These are phyloP conservation scores for Shargacucullia verbasci DNA, from an alignment of 2,888 invertebrate species.

Conservation along the genomic window DNA sequence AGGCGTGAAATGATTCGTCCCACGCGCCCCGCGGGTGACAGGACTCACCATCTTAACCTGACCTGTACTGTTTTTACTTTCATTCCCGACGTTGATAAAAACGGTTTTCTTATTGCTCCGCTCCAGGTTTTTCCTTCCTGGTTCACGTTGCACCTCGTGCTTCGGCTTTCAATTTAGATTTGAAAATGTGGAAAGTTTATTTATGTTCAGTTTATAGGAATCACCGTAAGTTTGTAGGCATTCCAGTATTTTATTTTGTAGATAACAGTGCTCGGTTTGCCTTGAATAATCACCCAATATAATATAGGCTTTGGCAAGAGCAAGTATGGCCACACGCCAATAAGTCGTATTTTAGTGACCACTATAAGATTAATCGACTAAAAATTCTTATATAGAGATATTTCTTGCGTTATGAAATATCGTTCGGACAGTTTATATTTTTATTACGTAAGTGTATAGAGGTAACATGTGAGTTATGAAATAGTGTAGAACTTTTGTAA, in stretches of 20 bases:
- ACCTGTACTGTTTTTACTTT: conserved; percentile 70
- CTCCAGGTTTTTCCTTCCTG: conserved; percentile 51
- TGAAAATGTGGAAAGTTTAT: conserved; percentile 70
- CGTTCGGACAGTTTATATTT: conserved; percentile 5
- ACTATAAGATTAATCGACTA: conserved; percentile 44
- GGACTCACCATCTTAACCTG: conserved; percentile 67
- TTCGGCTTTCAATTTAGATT: conserved; percentile 70
- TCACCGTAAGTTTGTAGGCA: conserved; percentile 35
- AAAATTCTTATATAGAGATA: conserved; percentile 38
- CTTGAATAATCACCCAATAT: conserved; percentile 30
- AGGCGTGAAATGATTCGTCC: conserved; percentile 85
- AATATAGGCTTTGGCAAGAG: conserved; percentile 52
- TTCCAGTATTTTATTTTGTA: conserved; percentile 20
- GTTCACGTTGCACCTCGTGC: conserved; percentile 54
- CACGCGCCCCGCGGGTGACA: conserved; percentile 64
- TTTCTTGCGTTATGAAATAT: conserved; percentile 23
- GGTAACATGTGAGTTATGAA: no score
- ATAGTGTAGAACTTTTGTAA: no score
- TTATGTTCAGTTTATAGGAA: conserved; percentile 53
- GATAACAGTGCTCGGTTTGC: conserved; percentile 5
- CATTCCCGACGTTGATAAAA: conserved; percentile 42
- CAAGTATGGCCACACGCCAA: conserved; percentile 53
- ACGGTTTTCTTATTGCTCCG: conserved; percentile 31
- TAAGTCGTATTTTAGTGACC: conserved; percentile 52
- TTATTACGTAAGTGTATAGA: conserved; percentile 3